Evolutionary conservation across 1,140 invertebrate species (phyloP), one percentile per base, ranked within the genome.

Genomic region (Drosophila equinoxialis): DNA sequence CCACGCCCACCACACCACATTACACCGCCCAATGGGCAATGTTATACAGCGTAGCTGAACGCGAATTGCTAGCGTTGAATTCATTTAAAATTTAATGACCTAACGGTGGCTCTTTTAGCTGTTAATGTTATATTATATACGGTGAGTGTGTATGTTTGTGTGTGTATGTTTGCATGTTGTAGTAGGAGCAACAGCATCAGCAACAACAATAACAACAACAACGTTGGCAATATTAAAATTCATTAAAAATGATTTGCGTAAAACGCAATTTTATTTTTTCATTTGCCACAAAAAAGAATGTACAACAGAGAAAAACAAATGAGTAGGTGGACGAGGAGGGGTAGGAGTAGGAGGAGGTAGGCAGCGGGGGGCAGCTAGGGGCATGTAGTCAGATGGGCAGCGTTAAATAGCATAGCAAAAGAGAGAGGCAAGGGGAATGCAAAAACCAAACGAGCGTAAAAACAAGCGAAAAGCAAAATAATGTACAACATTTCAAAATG

Each of bases 231-330:
- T 89, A 90, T 89, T 90, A 89, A 90, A 89, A 89, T 90, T 89
- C 85, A 89, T 89, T 89, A 89, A 89, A 89, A 89, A 89, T 89
- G 85, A 89, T 89, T 89, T 89, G 84, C 84, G 85, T 89, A 90
- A 89, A 89, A 89, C 81, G 84, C 74, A 87, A 87, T 87, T 87
- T 87, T 89, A 89, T 87, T 87, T 86, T 86, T 79, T 71, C 68
- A 87, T 68, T 71, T 69, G 45, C 62, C 74, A 58, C 58, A 65
- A 59, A 60, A 48, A 62, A 42, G 61, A 26, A 54, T 3, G 11
- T 55, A 54, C 39, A 64, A 41, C 11, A 63, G 51, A 51, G 23
- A 51, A 61, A 11, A 42, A 7, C 7, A 26, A 80, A 68, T 65
- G 23, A 26, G 23, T 1, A 23, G 20, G 20, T 23, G 20, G 20